These are phyloP conservation scores for Sebastes hubbsi DNA, from an alignment of 2,797 vertebrate genomes.

Conservation along the genomic window DNA sequence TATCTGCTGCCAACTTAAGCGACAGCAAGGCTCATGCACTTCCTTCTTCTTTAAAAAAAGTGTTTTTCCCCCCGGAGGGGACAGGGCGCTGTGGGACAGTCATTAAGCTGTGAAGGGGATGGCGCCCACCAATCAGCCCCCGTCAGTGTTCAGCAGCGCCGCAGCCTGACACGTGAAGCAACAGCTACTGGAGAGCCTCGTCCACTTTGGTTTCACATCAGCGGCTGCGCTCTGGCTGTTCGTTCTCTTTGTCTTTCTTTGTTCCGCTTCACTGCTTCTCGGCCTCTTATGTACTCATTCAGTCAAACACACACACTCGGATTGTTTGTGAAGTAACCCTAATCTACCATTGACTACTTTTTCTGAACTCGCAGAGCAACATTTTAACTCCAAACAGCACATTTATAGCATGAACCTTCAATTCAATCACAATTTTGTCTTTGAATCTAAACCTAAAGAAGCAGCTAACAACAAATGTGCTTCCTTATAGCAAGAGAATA, in stretches of 20 bases:
- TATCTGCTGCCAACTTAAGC: slow-evolving; percentile 68
- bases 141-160: slow-evolving; percentile 46
- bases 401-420: background rate
- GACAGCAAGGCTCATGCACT: slow-evolving; percentile 68
- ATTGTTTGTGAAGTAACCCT: background rate
- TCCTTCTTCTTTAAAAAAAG: slow-evolving; percentile 66
- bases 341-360: background rate
- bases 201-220: slow-evolving; percentile 55
- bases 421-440: background rate
- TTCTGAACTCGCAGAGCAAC: background rate
- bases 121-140: slow-evolving; percentile 57
- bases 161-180: slow-evolving; percentile 67
- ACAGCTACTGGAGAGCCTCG: slow-evolving; percentile 55
- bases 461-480: background rate
- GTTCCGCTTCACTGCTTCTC: slow-evolving; percentile 35
- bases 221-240: slow-evolving; percentile 46
- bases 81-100: slow-evolving; percentile 48
- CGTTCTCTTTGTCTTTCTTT: slow-evolving; percentile 35
- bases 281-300: slow-evolving; percentile 37
- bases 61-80: slow-evolving; percentile 57
- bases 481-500: background rate
- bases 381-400: background rate
- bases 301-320: slow-evolving; percentile 16
- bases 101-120: slow-evolving; percentile 53
- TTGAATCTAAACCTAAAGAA: background rate